Evolutionary conservation across 2,888 invertebrate genomes (phyloP).

Genomic region (Drosophila merina): DNA sequence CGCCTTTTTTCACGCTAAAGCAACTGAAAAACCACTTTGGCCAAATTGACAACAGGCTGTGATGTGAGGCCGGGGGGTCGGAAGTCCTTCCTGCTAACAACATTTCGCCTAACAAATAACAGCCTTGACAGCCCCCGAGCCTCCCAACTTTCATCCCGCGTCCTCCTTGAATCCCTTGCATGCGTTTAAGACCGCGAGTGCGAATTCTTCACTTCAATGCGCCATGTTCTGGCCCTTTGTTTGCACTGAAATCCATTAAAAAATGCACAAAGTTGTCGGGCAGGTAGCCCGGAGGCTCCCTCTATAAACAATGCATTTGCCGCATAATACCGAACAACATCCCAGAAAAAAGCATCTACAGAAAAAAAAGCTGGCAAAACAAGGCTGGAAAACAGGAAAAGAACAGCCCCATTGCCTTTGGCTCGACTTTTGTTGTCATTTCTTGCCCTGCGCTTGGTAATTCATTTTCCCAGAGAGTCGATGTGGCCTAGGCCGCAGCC

Average conservation of each 20-base stretch:
- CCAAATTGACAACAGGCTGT: slow-evolving; percentile 79
- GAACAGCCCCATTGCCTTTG: slow-evolving; percentile 34
- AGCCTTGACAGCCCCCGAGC: slow-evolving; percentile 43
- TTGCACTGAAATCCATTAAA: slow-evolving; percentile 71
- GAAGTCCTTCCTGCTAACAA: slow-evolving; percentile 67
- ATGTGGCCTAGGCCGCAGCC: slow-evolving; percentile 12
- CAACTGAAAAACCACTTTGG: slow-evolving; percentile 83
- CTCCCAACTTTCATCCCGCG: not conserved
- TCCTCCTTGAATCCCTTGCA: slow-evolving; percentile 22
- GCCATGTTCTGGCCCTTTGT: slow-evolving; percentile 53
- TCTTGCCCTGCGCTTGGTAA: slow-evolving; percentile 34
- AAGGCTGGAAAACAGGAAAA: slow-evolving; percentile 12
- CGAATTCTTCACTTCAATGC: slow-evolving; percentile 82
- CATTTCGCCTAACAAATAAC: slow-evolving; percentile 60
- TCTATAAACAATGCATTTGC: slow-evolving; percentile 68
- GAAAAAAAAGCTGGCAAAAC: slow-evolving; percentile 11
- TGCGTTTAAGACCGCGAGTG: slow-evolving; percentile 77
- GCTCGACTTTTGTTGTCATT: slow-evolving; percentile 41
- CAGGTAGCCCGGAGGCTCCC: slow-evolving; percentile 59
- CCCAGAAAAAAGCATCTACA: slow-evolving; percentile 23
- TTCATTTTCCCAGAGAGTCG: slow-evolving; percentile 34
- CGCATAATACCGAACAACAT: slow-evolving; percentile 63
- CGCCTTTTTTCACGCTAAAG: slow-evolving; percentile 80
- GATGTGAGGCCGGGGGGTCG: slow-evolving; percentile 32
- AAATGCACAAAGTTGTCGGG: slow-evolving; percentile 66